phyloP scores from a whole-genome alignment of 2,888 invertebrate genomes.

The Parnassius glacialis region DNA sequence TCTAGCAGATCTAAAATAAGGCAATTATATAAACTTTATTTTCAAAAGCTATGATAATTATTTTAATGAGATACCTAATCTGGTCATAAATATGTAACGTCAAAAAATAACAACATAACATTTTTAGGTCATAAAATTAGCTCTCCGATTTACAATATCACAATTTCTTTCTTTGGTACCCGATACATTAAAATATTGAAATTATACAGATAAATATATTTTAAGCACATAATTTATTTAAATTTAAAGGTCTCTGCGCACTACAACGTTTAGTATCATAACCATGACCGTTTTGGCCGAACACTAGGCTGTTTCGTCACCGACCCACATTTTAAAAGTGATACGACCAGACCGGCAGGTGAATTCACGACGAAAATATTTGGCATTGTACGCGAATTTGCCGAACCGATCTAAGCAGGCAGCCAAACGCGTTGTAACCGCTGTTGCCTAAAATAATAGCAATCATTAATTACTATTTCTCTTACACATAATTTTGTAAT shows the following conservation, averaged over 20 bases:
- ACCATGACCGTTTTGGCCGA: too few species aligned
- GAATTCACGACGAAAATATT: too few species aligned
- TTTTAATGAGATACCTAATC: conserved; percentile 7
- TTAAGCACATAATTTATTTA: not conserved
- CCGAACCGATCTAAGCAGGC: too few species aligned
- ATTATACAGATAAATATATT: conserved; percentile 24
- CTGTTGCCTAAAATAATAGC: too few species aligned
- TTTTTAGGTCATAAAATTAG: conserved; percentile 2
- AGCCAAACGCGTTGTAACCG: too few species aligned
- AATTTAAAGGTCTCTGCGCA: not conserved
- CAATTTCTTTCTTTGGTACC: conserved; percentile 62
- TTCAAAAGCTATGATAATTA: conserved; percentile 1
- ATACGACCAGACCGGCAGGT: too few species aligned
- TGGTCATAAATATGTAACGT: conserved; percentile 1
- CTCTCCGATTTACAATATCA: conserved; percentile 52
- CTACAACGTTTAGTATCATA: too few species aligned
- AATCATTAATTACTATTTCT: too few species aligned
- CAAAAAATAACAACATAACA: conserved; percentile 11
- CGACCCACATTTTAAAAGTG: too few species aligned
- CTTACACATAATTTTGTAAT: too few species aligned
- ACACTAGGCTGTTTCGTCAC: too few species aligned
- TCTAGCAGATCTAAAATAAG: conserved; percentile 15
- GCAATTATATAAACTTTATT: conserved; percentile 9
- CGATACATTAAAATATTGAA: conserved; percentile 49
- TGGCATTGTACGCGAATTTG: too few species aligned